Percentiles rank a stretch among this genome's conserved stretches.
Conservation (phyloP, 2,113 vertebrate genomes). For the Amphiprion ocellaris region DNA sequence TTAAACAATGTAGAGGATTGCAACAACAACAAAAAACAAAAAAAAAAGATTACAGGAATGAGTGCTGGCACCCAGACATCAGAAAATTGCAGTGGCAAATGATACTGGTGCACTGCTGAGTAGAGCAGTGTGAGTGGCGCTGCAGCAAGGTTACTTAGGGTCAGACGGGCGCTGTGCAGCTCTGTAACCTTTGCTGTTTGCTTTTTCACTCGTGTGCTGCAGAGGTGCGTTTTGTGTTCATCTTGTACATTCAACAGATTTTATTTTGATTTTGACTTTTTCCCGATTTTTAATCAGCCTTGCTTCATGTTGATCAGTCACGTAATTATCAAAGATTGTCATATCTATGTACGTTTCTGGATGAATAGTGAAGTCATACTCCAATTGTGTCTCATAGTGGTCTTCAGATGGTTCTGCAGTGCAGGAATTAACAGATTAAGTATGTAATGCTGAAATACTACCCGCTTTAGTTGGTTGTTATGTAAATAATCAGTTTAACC, state of each 20-base stretch:
- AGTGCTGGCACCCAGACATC: neutral
- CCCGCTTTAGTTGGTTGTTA: too few relatives aligned
- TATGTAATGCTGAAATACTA: too few relatives aligned
- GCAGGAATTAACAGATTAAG: too few relatives aligned
- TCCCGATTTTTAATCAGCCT: neutral
- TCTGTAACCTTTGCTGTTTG: neutral
- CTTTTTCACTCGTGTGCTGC: neutral
- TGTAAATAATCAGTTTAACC: too few relatives aligned
- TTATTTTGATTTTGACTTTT: neutral
- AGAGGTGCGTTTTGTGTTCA: neutral
- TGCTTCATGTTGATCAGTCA: neutral
- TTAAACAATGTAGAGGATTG: neutral
- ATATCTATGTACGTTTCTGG: neutral
- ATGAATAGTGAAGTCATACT: too few relatives aligned
- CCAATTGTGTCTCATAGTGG: too few relatives aligned
- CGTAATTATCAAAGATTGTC: neutral
- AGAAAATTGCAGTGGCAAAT: conserved; percentile 52
- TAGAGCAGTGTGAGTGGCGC: conserved; percentile 20
- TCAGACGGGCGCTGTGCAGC: neutral
- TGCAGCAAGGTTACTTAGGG: conserved; percentile 14
- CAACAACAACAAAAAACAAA: neutral
- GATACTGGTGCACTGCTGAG: conserved; percentile 54
- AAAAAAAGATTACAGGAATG: neutral
- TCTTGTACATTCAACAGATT: neutral
- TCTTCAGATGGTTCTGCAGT: too few relatives aligned